phyloP scores from a whole-genome alignment of 2,888 invertebrate genomes.

The Hartigia nigra region DNA sequence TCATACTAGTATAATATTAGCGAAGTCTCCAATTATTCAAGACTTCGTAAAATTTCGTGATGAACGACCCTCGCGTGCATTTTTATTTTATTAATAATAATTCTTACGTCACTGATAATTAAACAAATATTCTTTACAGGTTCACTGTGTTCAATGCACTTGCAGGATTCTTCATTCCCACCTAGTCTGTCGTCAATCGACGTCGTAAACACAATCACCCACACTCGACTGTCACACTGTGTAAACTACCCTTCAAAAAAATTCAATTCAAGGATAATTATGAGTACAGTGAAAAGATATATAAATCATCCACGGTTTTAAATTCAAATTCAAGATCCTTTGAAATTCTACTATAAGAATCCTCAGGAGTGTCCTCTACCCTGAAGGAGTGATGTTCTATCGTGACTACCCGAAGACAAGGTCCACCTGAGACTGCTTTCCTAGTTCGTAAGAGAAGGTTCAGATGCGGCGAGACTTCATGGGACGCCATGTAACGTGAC shows the following conservation, averaged over 20 bases:
- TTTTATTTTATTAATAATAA: not conserved
- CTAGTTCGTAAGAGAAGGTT: constrained; percentile 29
- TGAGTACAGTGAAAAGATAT: not conserved
- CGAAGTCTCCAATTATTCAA: not conserved
- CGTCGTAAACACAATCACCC: not conserved
- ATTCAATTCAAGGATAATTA: not conserved
- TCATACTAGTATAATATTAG: not conserved
- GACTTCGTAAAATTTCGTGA: not conserved
- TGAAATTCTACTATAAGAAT: not conserved
- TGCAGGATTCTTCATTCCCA: not conserved
- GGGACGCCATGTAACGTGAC: constrained; percentile 19
- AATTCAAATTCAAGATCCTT: not conserved
- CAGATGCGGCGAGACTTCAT: constrained; percentile 29
- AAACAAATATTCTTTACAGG: not conserved
- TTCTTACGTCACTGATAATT: not conserved
- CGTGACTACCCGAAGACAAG: constrained; percentile 15
- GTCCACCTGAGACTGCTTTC: constrained; percentile 26
- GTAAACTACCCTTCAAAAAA: not conserved
- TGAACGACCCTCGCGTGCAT: not conserved
- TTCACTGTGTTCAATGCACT: not conserved
- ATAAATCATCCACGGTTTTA: not conserved
- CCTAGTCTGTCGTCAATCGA: not conserved
- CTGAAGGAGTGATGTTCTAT: not conserved
- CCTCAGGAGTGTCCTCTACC: not conserved
- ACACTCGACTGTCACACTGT: not conserved